These are phyloP conservation scores for Chiridota heheva DNA, from an alignment of 35 echinoderm and acorn worm genomes.

Conservation along the genomic window DNA sequence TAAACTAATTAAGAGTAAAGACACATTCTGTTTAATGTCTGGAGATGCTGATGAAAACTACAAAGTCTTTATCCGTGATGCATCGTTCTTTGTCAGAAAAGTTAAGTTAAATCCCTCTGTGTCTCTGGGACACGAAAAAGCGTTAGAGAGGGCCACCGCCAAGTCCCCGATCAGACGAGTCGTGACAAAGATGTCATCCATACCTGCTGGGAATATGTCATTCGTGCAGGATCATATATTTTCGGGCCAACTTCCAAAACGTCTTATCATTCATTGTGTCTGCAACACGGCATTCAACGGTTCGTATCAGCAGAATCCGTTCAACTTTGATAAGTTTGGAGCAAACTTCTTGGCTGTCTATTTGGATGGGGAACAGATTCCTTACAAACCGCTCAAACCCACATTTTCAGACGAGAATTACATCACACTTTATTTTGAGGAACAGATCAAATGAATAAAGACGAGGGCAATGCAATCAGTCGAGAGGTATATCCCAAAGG, in stretches of 20 bases:
- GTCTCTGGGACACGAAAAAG: constrained; percentile 18
- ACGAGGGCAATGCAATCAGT: constrained; percentile 64
- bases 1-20: constrained; percentile 30
- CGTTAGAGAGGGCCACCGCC: constrained; percentile 26
- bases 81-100: constrained; percentile 46
- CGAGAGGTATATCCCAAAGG: constrained; percentile 58
- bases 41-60: neutral
- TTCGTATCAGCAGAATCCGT: constrained; percentile 52
- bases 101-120: constrained; percentile 65
- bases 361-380: too few species aligned
- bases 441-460: constrained; percentile 61
- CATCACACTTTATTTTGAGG: constrained; percentile 55
- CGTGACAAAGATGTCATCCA: constrained; percentile 43
- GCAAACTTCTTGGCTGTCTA: constrained; percentile 42
- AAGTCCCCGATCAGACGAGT: constrained; percentile 53
- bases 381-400: constrained; percentile 32
- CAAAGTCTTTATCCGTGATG: constrained; percentile 36
- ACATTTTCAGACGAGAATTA: neutral
- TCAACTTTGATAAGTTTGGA: constrained; percentile 66
- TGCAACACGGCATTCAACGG: constrained; percentile 63
- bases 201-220: constrained; percentile 38
- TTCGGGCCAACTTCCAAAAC: constrained; percentile 51
- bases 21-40: constrained; percentile 62
- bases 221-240: constrained; percentile 51
- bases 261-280: constrained; percentile 38